These are phyloP conservation scores for Benitochromis conjunctus DNA, from an alignment of 2,113 vertebrate species.

Conservation along the genomic window DNA sequence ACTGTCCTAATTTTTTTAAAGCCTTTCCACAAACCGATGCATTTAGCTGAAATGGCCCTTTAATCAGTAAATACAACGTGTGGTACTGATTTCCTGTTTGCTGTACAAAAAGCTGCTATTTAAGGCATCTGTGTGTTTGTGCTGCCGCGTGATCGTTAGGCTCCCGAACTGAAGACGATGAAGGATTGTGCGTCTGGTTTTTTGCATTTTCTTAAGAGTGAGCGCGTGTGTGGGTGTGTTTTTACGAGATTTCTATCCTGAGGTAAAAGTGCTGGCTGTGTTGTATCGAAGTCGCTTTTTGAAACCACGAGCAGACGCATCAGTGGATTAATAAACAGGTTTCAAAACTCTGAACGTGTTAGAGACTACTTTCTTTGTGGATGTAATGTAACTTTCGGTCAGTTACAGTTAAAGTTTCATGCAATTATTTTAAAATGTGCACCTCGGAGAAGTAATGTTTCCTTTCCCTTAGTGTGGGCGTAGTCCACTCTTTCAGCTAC, in stretches of 20 bases:
- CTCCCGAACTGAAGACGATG: background rate
- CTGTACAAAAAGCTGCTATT: constrained; percentile 28
- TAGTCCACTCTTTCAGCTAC: background rate
- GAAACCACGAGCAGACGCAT: background rate
- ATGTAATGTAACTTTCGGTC: background rate
- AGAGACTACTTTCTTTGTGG: no score
- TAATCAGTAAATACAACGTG: background rate
- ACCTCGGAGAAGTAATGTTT: background rate
- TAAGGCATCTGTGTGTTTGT: background rate
- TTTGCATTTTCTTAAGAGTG: background rate
- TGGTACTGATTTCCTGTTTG: background rate
- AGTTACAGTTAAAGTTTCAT: background rate
- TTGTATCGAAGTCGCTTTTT: constrained; percentile 2
- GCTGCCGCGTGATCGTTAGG: background rate
- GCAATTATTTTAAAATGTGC: background rate
- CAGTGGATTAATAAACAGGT: constrained; percentile 23
- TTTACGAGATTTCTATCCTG: constrained; percentile 31
- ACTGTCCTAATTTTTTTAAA: background rate
- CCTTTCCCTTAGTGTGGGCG: background rate
- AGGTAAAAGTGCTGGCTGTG: constrained; percentile 2
- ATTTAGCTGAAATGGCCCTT: background rate
- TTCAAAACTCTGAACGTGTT: background rate
- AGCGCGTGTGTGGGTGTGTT: background rate
- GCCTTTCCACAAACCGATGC: background rate
- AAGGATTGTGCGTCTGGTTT: background rate